Evolutionary conservation across 2,113 vertebrate genomes (phyloP).

Genomic region (Girardinichthys multiradiatus): DNA sequence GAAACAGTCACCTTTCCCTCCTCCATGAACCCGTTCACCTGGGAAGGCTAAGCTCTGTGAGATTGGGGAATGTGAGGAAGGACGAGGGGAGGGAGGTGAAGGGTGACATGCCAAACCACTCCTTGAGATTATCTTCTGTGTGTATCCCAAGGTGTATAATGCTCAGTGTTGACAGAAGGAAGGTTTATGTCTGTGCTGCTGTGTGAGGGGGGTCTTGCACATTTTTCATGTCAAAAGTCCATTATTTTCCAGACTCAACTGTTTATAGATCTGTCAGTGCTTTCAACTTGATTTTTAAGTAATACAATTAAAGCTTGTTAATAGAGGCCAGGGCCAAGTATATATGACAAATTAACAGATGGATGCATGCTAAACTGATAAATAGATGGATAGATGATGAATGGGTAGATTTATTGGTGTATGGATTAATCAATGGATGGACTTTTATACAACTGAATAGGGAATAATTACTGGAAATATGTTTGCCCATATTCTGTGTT

Average conservation of each 20-base stretch:
- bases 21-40: slow-evolving; percentile 68
- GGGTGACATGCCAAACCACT: slow-evolving; percentile 61
- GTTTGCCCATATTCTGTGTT: no score
- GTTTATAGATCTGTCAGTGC: neutral
- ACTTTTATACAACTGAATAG: no score
- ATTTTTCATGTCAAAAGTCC: neutral
- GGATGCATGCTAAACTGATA: no score
- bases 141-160: neutral
- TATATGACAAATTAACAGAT: no score
- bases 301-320: no score
- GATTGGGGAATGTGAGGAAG: neutral
- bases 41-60: slow-evolving; percentile 37
- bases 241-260: neutral
- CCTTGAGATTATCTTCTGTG: slow-evolving; percentile 35
- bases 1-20: slow-evolving; percentile 44
- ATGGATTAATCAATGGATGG: no score
- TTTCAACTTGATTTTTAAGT: no score
- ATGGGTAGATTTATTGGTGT: no score
- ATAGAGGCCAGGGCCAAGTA: no score
- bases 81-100: slow-evolving; percentile 29
- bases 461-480: no score
- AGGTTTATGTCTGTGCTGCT: neutral
- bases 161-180: slow-evolving; percentile 25
- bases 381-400: no score
- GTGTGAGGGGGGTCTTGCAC: neutral